Evolutionary conservation across 2,888 invertebrate genomes (phyloP).

Genomic region (Platycheirus rosarum): DNA sequence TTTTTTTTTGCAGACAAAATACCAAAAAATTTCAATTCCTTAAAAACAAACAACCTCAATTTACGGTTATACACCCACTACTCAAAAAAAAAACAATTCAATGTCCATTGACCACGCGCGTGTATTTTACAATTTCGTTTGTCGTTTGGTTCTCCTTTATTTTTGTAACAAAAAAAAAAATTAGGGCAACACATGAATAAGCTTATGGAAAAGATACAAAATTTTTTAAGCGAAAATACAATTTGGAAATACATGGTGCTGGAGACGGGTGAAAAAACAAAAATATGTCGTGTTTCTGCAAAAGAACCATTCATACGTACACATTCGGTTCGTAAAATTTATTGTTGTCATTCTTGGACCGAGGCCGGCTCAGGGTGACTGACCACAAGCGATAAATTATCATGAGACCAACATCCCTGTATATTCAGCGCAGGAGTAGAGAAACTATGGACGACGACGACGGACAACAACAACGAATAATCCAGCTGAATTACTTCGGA

Average conservation of each 20-base stretch:
- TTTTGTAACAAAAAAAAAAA: constrained; percentile 44
- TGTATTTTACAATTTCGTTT: constrained; percentile 34
- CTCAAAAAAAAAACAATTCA: constrained; percentile 32
- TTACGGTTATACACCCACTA: constrained; percentile 30
- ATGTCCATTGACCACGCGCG: constrained; percentile 60
- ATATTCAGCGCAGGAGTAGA: background rate
- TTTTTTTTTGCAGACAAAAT: background rate
- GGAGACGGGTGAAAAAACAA: constrained; percentile 1
- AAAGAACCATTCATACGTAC: constrained; percentile 7
- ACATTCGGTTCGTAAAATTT: constrained; percentile 61
- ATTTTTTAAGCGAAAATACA: constrained; percentile 40
- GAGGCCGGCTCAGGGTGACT: constrained; percentile 73
- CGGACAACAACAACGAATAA: background rate
- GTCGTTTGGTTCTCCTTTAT: constrained; percentile 11
- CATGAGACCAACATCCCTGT: constrained; percentile 64
- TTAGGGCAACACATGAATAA: constrained; percentile 62
- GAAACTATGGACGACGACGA: constrained; percentile 9
- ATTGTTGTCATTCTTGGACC: constrained; percentile 72
- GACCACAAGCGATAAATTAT: constrained; percentile 73
- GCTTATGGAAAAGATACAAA: constrained; percentile 35
- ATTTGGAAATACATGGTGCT: background rate
- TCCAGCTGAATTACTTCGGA: constrained; percentile 60
- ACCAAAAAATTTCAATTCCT: constrained; percentile 1
- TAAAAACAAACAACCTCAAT: background rate
- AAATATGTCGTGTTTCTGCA: constrained; percentile 22